Conservation (phyloP, 2,113 vertebrate genomes). For the Siphamia tubifer region DNA sequence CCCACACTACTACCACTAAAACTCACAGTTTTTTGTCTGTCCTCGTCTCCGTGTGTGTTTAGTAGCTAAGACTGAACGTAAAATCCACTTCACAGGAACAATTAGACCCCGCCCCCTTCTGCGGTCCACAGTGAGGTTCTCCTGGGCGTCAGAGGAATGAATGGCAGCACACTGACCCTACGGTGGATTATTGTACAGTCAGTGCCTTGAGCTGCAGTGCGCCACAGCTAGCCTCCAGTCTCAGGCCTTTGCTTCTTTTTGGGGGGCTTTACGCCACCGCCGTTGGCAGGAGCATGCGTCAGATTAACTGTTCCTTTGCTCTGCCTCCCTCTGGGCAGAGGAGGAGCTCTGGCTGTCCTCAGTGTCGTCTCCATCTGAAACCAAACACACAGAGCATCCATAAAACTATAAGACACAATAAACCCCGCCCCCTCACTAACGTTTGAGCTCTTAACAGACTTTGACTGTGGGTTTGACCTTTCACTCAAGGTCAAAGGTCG, state of each 20-base stretch:
- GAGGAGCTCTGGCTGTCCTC: slow-evolving; percentile 67
- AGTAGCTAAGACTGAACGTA: slow-evolving; percentile 26
- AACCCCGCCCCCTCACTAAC: too few species aligned
- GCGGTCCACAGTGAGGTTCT: slow-evolving; percentile 20
- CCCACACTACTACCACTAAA: slow-evolving; percentile 26
- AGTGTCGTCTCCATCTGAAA: slow-evolving; percentile 61
- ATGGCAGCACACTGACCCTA: slow-evolving; percentile 11
- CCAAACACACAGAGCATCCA: neutral
- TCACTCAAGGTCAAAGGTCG: too few species aligned
- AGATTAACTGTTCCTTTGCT: slow-evolving; percentile 72
- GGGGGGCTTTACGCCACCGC: neutral
- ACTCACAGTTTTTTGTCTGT: slow-evolving; percentile 4
- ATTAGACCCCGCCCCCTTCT: slow-evolving; percentile 8
- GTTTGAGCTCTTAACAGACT: too few species aligned
- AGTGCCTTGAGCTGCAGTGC: neutral
- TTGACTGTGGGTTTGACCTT: too few species aligned
- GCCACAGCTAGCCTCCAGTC: slow-evolving; percentile 25
- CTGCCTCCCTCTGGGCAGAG: slow-evolving; percentile 56
- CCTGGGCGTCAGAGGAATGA: slow-evolving; percentile 25
- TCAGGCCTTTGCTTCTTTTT: neutral
- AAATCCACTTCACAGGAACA: slow-evolving; percentile 39
- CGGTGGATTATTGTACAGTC: slow-evolving; percentile 11
- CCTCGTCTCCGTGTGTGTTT: slow-evolving; percentile 8
- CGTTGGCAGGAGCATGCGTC: neutral
- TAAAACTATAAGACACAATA: neutral